Evolutionary conservation across 2,113 vertebrate genomes (phyloP).

Genomic region (Piaya cayana): DNA sequence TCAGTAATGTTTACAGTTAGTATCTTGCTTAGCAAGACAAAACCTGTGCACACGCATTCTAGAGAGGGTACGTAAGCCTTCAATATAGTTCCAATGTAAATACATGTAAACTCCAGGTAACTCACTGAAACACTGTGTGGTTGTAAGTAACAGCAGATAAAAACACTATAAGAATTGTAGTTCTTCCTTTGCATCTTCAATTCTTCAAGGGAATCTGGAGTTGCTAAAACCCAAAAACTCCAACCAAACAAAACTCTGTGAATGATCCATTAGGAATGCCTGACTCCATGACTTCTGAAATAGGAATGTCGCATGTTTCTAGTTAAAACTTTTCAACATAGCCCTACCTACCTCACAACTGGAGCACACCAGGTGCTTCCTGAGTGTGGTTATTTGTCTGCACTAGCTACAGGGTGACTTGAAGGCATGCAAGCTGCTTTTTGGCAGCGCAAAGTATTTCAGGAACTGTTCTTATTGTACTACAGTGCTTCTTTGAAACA

Average conservation of each 20-base stretch:
- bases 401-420: neutral
- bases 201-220: neutral
- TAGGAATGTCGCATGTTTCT: neutral
- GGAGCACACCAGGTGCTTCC: slow-evolving; percentile 5
- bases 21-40: neutral
- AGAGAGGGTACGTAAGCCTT: neutral
- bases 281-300: neutral
- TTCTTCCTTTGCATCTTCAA: neutral
- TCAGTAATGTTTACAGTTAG: neutral
- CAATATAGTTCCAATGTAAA: neutral
- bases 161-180: neutral
- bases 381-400: neutral
- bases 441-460: neutral
- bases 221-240: neutral
- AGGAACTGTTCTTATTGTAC: neutral
- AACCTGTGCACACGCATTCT: neutral
- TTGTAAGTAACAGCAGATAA: neutral
- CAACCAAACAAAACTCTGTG: rapidly evolving
- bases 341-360: neutral
- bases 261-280: neutral
- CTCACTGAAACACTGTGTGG: rapidly evolving
- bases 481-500: neutral
- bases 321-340: rapidly evolving
- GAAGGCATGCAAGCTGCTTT: neutral
- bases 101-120: neutral